Evolutionary conservation across 2,113 vertebrate genomes (phyloP).

Genomic region (Dasyornis broadbenti): DNA sequence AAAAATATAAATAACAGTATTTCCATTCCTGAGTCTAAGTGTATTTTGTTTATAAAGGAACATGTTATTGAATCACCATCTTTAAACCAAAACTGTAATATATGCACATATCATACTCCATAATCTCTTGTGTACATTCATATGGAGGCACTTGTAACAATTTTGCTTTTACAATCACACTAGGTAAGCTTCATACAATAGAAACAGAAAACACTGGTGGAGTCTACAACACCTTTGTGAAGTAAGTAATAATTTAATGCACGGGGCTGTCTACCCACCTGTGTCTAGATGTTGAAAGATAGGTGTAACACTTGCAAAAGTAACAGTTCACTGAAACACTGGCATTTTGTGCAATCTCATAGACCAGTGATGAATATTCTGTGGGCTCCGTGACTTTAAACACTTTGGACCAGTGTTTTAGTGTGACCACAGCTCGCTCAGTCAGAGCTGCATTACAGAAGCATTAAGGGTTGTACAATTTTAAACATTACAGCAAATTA

Average conservation of each 20-base stretch:
- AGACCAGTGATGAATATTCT: neutral
- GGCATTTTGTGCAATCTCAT: neutral
- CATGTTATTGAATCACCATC: neutral
- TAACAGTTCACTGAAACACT: neutral
- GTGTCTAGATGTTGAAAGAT: neutral
- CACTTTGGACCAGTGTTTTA: neutral
- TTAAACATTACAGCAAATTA: neutral
- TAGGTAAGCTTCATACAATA: neutral
- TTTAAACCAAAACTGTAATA: neutral
- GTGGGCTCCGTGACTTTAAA: neutral
- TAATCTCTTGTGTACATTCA: neutral
- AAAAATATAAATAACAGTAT: neutral
- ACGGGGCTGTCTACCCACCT: neutral
- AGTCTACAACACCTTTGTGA: neutral
- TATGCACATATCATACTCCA: neutral
- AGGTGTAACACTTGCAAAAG: neutral
- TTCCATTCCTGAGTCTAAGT: neutral
- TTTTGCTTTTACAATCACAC: neutral
- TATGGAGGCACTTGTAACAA: neutral
- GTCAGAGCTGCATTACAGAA: neutral
- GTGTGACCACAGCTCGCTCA: neutral
- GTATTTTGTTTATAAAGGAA: neutral
- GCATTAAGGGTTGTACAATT: neutral
- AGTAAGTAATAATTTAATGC: neutral
- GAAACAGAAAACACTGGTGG: neutral